Evolutionary conservation across 2,113 vertebrate species (phyloP).

Genomic region (Anhinga anhinga): DNA sequence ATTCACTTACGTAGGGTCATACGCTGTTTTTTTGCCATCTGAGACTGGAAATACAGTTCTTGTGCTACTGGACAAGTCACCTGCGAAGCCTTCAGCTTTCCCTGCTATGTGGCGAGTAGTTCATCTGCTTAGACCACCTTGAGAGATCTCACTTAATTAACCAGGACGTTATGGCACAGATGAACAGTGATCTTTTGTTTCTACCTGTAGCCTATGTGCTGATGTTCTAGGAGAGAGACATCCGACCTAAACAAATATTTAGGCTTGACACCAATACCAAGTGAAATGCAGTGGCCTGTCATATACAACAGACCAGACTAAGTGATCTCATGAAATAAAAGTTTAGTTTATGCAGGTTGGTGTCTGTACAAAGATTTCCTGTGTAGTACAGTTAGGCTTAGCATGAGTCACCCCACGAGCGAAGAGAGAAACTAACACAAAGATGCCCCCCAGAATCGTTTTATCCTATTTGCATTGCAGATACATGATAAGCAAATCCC

Average conservation of each 20-base stretch:
- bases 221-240: not conserved
- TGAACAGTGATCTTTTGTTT: not conserved
- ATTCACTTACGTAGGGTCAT: rapidly evolving
- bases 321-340: not conserved
- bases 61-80: not conserved
- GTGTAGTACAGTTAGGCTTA: not conserved
- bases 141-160: not conserved
- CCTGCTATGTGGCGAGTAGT: not conserved
- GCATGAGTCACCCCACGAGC: not conserved
- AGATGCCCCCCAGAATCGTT: not conserved
- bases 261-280: not conserved
- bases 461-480: not conserved
- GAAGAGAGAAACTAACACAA: not conserved
- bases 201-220: not conserved
- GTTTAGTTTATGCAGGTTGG: not conserved
- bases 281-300: not conserved
- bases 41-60: not conserved
- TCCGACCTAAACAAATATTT: not conserved
- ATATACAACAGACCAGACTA: not conserved
- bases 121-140: not conserved
- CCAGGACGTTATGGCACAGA: not conserved
- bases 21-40: not conserved
- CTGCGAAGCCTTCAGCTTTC: not conserved
- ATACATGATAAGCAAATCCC: not conserved
- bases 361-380: not conserved